Evolutionary conservation across 2,797 vertebrate species (phyloP).

Genomic region (Gadopsis bispinosus): DNA sequence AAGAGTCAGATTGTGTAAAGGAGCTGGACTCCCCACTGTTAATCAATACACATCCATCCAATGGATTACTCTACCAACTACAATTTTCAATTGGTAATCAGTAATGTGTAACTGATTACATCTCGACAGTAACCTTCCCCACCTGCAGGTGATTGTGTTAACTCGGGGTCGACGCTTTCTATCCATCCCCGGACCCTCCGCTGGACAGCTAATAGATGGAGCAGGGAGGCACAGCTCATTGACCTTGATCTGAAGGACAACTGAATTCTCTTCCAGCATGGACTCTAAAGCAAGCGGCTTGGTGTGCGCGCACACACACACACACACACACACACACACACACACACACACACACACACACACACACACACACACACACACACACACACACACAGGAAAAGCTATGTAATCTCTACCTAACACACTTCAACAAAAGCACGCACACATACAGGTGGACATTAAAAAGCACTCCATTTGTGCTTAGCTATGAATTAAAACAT

Average conservation of each 20-base stretch:
- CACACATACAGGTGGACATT: neutral
- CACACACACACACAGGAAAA: neutral
- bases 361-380: constrained; percentile 7
- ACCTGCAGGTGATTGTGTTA: constrained; percentile 54
- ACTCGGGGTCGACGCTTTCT: constrained; percentile 57
- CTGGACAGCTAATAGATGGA: constrained; percentile 75
- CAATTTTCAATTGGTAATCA: constrained; percentile 65
- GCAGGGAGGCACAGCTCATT: constrained; percentile 54
- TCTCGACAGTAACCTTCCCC: constrained; percentile 47
- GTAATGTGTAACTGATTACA: constrained; percentile 60
- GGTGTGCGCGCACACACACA: neutral
- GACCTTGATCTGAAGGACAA: constrained; percentile 72
- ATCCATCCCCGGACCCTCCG: constrained; percentile 42
- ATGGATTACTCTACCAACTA: constrained; percentile 55
- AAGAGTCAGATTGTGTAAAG: constrained; percentile 1
- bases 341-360: neutral
- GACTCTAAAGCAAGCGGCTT: constrained; percentile 15
- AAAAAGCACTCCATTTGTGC: neutral
- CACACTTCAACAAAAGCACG: neutral
- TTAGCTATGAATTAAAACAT: neutral
- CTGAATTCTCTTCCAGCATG: constrained; percentile 34
- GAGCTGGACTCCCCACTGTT: constrained; percentile 19
- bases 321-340: neutral
- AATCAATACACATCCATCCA: constrained; percentile 53
- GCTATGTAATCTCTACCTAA: neutral